Evolutionary conservation across 1,140 invertebrate genomes (phyloP).

Genomic region (Contarinia nasturtii): DNA sequence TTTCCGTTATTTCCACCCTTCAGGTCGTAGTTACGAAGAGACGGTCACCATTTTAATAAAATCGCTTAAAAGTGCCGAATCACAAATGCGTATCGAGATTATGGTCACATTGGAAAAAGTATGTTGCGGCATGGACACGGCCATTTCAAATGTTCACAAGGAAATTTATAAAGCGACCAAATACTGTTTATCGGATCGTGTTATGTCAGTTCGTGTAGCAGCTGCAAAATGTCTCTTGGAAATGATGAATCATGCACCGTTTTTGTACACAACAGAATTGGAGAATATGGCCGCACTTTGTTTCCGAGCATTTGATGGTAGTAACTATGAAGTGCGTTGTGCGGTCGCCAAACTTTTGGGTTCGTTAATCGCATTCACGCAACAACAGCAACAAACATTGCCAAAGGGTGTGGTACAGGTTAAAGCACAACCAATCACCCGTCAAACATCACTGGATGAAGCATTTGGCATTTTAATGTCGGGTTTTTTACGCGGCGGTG

Average conservation of each 20-base stretch:
- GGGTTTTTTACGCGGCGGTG: slow-evolving; percentile 87
- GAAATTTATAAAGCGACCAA: slow-evolving; percentile 80
- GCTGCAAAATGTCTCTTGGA: slow-evolving; percentile 76
- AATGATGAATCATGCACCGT: slow-evolving; percentile 74
- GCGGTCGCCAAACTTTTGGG: slow-evolving; percentile 82
- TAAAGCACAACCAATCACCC: slow-evolving; percentile 8
- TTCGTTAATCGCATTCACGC: slow-evolving; percentile 65
- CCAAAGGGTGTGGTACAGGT: slow-evolving; percentile 7
- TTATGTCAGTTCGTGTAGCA: slow-evolving; percentile 76
- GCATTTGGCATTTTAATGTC: slow-evolving; percentile 78
- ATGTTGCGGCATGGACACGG: slow-evolving; percentile 71
- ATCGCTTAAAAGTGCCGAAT: slow-evolving; percentile 85
- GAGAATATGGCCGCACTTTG: slow-evolving; percentile 77
- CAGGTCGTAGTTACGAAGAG: slow-evolving; percentile 94
- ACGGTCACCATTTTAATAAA: slow-evolving; percentile 85
- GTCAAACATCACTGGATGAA: slow-evolving; percentile 59
- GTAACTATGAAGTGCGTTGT: slow-evolving; percentile 87
- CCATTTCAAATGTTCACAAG: slow-evolving; percentile 71
- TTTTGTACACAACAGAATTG: slow-evolving; percentile 75
- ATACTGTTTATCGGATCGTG: slow-evolving; percentile 69
- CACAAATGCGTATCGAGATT: slow-evolving; percentile 87
- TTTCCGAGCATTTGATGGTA: slow-evolving; percentile 80
- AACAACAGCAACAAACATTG: slow-evolving; percentile 21
- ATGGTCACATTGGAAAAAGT: slow-evolving; percentile 92
- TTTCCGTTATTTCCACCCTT: too few relatives aligned